phyloP scores from a whole-genome alignment of 2,888 invertebrate genomes.

The Eupsilia transversa region DNA sequence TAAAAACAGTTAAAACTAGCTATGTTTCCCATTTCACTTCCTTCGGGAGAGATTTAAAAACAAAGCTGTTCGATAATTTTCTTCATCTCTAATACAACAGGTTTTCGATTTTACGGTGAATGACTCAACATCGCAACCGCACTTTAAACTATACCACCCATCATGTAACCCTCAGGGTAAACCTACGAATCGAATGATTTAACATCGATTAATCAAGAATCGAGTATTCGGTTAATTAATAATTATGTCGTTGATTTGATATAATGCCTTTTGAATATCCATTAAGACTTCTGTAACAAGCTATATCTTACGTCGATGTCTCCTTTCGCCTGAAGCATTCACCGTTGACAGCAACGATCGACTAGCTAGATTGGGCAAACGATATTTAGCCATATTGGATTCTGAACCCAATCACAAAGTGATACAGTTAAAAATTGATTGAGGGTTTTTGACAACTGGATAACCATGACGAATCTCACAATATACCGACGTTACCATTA shows the following conservation, averaged over 20 bases:
- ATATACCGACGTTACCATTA: conserved; percentile 70
- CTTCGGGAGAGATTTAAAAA: background rate
- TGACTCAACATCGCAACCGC: conserved; percentile 36
- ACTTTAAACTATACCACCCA: conserved; percentile 57
- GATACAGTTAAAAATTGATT: conserved; percentile 35
- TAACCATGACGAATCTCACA: conserved; percentile 60
- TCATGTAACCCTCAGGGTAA: conserved; percentile 41
- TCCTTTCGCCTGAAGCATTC: conserved; percentile 57
- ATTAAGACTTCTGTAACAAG: conserved; percentile 66
- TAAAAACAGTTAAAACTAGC: background rate
- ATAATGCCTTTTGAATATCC: conserved; percentile 59
- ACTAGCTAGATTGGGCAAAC: conserved; percentile 50
- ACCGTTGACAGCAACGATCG: conserved; percentile 54
- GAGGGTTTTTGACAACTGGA: conserved; percentile 50
- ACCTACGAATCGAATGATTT: conserved; percentile 53
- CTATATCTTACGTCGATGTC: conserved; percentile 53
- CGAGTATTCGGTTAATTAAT: conserved; percentile 65
- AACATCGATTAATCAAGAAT: conserved; percentile 62
- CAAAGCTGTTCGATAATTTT: background rate
- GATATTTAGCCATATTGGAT: conserved; percentile 21
- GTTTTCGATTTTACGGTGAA: conserved; percentile 40
- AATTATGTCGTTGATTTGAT: conserved; percentile 67
- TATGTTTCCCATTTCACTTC: background rate
- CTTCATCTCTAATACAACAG: conserved; percentile 16
- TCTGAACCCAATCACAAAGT: conserved; percentile 34